Base-by-base conservation (phyloP, 2,113 vertebrate species). In the Camelus bactrianus region DNA sequence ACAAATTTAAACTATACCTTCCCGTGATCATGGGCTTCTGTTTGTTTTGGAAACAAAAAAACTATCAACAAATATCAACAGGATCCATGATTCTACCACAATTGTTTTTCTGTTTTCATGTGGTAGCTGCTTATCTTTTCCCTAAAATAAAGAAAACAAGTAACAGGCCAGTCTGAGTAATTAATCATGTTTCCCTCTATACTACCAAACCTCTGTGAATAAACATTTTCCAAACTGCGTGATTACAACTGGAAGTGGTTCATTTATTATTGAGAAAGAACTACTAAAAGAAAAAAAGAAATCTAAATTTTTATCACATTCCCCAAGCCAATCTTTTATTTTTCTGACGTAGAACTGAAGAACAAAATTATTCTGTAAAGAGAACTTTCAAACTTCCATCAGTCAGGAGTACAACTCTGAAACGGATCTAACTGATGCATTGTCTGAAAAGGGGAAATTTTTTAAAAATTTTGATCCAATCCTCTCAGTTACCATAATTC, bases 241-340 rank as follows among this genome's bases (percentile, higher is more conserved):
- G 65, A 82, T 88, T 52, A 73, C 15, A 79, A n/a, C 42, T 91
- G 50, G 42, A 95, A 96, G 46, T 70, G 60, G 58, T 95, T 96
- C 50, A 73, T 83, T 88, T 93, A 91, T 62, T 77, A 91, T 0
- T 95, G 76, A 84, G 62, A 95, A 42, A 83, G 64, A 92, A 73
- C 16, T 22, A 84, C 52, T 20, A 76, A 64, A 94, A 76, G 8
- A 56, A 80, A 75, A 69, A 42, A 42, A 24, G 54, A 5, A 52
- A 75, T 38, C 67, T 76, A 67, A n/a, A 89, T 92, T 70, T 64
- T 91, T 58, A 88, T 93, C 70, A 85, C 10, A 92, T 24, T 24
- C 12, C 22, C 6, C 50, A 93, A 96, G 9, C 5, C 19, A 28
- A 48, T 79, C 19, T 87, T 56, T 86, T 67, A 82, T 46, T 93